Conservation (phyloP, 2,797 vertebrate species). For the Scleropages formosus region DNA sequence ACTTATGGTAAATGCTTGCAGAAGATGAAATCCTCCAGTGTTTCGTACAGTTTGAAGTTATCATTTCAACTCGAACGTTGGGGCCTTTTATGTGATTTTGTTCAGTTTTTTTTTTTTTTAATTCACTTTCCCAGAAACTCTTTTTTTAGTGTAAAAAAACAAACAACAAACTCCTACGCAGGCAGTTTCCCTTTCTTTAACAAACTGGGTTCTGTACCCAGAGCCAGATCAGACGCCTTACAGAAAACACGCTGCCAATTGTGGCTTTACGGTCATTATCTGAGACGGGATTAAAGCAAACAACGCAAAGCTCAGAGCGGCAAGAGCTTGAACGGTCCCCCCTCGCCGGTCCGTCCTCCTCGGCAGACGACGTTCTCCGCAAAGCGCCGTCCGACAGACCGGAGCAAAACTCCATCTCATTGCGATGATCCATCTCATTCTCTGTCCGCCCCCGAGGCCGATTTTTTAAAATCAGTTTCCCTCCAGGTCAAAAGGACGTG, state of each 20-base stretch:
- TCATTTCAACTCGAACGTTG: background rate
- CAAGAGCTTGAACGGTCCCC: background rate
- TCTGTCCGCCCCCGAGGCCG: no score
- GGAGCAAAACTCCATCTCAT: no score
- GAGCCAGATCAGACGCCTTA: constrained; percentile 16
- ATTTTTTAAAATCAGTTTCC: no score
- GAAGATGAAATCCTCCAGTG: background rate
- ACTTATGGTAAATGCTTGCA: constrained; percentile 1
- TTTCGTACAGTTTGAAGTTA: background rate
- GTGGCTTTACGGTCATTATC: background rate
- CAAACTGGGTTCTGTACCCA: background rate
- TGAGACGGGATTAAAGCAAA: constrained; percentile 20
- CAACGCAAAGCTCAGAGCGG: background rate
- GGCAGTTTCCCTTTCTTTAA: constrained; percentile 10
- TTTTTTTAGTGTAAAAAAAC: background rate
- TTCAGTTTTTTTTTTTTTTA: no score
- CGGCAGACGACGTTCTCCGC: no score
- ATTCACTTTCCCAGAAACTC: background rate
- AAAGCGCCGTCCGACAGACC: no score
- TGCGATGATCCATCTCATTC: no score
- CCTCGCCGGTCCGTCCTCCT: no score
- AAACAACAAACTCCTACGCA: background rate
- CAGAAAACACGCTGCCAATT: background rate
- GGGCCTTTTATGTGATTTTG: background rate
- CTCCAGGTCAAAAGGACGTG: no score